phyloP scores from a whole-genome alignment of 2,113 vertebrate genomes.

The Cavia aperea region DNA sequence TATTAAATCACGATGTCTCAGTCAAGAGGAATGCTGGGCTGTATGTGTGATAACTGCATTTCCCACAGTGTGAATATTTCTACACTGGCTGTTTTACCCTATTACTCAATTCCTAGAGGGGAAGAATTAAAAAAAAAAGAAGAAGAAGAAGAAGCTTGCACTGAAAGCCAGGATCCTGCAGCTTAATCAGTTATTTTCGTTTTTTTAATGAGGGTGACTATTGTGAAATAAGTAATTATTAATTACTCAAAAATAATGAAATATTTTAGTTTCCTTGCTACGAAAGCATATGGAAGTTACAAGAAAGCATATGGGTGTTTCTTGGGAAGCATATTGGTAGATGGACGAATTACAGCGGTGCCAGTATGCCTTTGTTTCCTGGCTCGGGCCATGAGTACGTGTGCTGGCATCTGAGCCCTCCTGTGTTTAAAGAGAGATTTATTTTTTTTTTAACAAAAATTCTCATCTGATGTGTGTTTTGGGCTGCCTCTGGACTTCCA shows the following conservation, averaged over 20 bases:
- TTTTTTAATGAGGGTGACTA: conserved; percentile 77
- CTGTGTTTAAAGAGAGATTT: not conserved
- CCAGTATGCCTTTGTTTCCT: conserved; percentile 77
- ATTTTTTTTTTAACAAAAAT: conserved; percentile 32
- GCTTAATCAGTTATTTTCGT: conserved; percentile 77
- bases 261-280: conserved; percentile 78
- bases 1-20: conserved; percentile 59
- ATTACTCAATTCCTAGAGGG: conserved; percentile 68
- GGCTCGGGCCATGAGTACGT: conserved; percentile 74
- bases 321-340: conserved; percentile 80
- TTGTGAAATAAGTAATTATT: conserved; percentile 78
- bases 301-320: conserved; percentile 81
- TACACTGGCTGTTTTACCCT: conserved; percentile 57
- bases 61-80: conserved; percentile 42
- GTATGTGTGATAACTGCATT: conserved; percentile 35
- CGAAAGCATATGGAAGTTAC: conserved; percentile 81
- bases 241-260: conserved; percentile 78
- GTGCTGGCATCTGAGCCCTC: conserved; percentile 64
- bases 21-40: conserved; percentile 49
- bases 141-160: conserved; percentile 45
- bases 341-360: conserved; percentile 79
- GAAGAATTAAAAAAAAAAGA: conserved; percentile 38
- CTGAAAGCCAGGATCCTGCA: conserved; percentile 72
- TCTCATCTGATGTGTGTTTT: conserved; percentile 41
- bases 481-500: conserved; percentile 41